These are phyloP conservation scores for Drosophila nannoptera DNA, from an alignment of 1,140 invertebrate species.

Conservation along the genomic window DNA sequence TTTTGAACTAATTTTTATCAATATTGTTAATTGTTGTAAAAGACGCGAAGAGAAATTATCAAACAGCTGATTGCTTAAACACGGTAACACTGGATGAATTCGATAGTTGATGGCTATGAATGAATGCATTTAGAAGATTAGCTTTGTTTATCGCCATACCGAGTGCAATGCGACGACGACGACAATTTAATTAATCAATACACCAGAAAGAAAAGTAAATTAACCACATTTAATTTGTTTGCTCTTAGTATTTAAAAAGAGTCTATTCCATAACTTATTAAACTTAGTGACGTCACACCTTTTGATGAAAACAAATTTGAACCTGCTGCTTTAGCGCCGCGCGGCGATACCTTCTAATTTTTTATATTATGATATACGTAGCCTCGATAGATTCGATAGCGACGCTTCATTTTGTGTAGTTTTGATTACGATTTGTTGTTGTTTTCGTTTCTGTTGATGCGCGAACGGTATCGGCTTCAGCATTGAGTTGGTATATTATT, in stretches of 20 bases:
- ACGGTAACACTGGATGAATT: constrained; percentile 8
- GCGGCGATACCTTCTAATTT: background rate
- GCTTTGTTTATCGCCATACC: background rate
- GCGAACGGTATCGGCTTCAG: constrained; percentile 13
- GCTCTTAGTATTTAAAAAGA: no score
- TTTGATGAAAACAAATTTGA: background rate
- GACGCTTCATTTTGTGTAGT: constrained; percentile 17
- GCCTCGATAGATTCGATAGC: constrained; percentile 26
- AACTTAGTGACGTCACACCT: background rate
- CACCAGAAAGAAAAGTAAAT: no score
- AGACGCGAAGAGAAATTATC: constrained; percentile 31
- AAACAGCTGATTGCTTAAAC: constrained; percentile 30
- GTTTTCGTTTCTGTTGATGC: constrained; percentile 20
- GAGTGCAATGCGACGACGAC: background rate
- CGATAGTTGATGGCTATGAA: constrained; percentile 6
- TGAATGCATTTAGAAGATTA: background rate
- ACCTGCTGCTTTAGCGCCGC: background rate
- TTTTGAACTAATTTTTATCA: constrained; percentile 33
- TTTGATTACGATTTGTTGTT: constrained; percentile 29
- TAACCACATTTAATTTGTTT: no score
- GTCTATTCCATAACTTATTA: no score
- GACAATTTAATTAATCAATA: no score
- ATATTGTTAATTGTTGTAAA: constrained; percentile 41
- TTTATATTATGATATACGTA: background rate
- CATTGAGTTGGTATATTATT: constrained; percentile 49